Base-by-base conservation (phyloP, 2,888 invertebrate genomes). In the Cremastinae sp. region DNA sequence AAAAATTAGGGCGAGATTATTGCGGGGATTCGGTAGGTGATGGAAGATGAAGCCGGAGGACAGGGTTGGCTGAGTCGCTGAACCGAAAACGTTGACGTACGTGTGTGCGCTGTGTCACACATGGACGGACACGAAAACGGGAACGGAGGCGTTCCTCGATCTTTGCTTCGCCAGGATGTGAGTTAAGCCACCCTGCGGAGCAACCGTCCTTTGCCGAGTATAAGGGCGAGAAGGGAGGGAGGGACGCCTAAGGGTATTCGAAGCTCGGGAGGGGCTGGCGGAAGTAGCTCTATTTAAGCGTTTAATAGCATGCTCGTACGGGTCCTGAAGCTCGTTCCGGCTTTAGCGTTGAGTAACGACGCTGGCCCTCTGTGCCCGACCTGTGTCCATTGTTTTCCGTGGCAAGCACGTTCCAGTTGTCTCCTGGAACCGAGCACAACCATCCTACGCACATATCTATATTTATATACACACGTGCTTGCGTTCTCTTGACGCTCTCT, bases 241-340 rank as follows among this genome's bases (percentile, higher is more conserved):
- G 2, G 53, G 58, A 61, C 64, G 69, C 36, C 5, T 45, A 20
- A 7, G 34, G 68, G 66, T 18, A 62, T 28, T 10, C 45, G 12
- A 12, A 34, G 9, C 34, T 5, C n/a, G n/a, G n/a, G 72, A 20
- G 36, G 53, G 74, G 70, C 28, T 28, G 5, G 2, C 28, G 59
- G 68, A 59, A 79, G 75, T 28, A 28, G 28, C 28, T 3, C 78
- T 80, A 78, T 79, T 82, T 79, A 78, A 83, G 80, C 82, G 79
- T 83, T 84, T 81, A 82, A 83, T 80, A 79, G 81, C 78, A 74
- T 73, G 76, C 74, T 77, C 75, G 75, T 79, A 68, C 78, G 79
- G 80, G 81, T 79, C 77, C 78, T 3, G 28, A 5, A 28, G 28
- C 28, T 71, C 73, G 79, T 81, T 78, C 69, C 77, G 74, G 75